These are phyloP conservation scores for Scomber scombrus DNA, from an alignment of 2,113 vertebrate genomes.

Conservation along the genomic window DNA sequence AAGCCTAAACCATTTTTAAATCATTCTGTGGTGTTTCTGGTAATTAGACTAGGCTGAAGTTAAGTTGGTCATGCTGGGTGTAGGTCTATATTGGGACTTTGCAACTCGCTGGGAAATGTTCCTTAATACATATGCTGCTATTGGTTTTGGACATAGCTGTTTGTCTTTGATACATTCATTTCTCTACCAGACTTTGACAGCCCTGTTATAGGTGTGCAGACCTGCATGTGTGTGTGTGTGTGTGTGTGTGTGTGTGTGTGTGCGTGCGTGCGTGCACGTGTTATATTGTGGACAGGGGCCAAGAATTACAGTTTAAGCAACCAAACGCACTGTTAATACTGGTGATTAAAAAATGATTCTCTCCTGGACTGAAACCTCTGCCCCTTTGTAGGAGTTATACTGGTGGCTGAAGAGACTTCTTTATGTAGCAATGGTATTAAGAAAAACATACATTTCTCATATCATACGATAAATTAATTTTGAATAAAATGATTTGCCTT, in stretches of 20 bases:
- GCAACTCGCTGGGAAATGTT: constrained; percentile 75
- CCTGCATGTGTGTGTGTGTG: constrained; percentile 36
- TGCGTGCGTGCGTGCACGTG: constrained; percentile 23
- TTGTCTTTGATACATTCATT: constrained; percentile 61
- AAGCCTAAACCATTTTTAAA: constrained; percentile 40
- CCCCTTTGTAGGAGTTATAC: constrained; percentile 38
- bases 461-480: constrained; percentile 47
- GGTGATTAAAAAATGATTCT: constrained; percentile 20
- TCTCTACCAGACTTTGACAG: constrained; percentile 53
- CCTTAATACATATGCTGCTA: constrained; percentile 88
- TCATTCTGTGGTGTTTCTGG: constrained; percentile 47
- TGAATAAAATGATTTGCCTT: constrained; percentile 60
- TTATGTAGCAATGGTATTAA: constrained; percentile 73
- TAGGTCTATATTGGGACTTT: constrained; percentile 36
- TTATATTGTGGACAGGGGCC: constrained; percentile 48
- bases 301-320: constrained; percentile 52
- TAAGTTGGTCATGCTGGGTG: constrained; percentile 50
- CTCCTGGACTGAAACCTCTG: constrained; percentile 53
- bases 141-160: constrained; percentile 79
- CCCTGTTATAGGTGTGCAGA: constrained; percentile 50
- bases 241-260: constrained; percentile 20
- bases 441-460: constrained; percentile 52
- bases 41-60: constrained; percentile 48
- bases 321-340: constrained; percentile 54
- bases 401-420: constrained; percentile 60